Conservation (phyloP, 2,888 invertebrate genomes). For the Tethea ocularis region DNA sequence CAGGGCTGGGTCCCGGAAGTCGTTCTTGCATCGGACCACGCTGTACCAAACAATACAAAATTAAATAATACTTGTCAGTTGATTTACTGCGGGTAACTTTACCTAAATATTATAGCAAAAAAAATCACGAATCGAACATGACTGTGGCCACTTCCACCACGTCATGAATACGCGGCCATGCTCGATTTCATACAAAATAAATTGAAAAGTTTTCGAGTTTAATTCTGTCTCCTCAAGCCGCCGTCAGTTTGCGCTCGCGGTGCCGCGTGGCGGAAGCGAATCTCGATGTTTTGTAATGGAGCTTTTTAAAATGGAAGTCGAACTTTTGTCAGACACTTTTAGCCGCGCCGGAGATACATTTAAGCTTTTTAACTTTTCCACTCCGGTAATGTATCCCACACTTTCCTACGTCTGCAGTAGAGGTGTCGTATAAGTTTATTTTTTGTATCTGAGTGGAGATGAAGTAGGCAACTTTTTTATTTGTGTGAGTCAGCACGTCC, state of each 20-base stretch:
- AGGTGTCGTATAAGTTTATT: constrained; percentile 75
- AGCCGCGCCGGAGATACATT: constrained; percentile 83
- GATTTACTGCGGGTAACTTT: background rate
- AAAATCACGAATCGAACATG: constrained; percentile 10
- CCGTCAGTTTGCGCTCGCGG: constrained; percentile 69
- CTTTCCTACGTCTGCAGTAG: constrained; percentile 70
- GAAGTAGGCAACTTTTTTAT: constrained; percentile 66
- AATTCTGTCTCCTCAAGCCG: constrained; percentile 71
- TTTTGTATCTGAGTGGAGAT: constrained; percentile 46
- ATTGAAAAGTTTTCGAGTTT: constrained; percentile 78
- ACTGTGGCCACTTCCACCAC: constrained; percentile 46
- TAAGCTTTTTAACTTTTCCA: constrained; percentile 84
- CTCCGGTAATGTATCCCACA: constrained; percentile 82
- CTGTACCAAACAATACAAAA: constrained; percentile 32
- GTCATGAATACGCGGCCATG: constrained; percentile 55
- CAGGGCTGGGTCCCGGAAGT: constrained; percentile 55
- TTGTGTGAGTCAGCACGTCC: constrained; percentile 62
- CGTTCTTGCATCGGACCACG: constrained; percentile 43
- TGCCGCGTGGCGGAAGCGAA: constrained; percentile 77
- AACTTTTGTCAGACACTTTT: constrained; percentile 84
- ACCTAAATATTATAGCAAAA: background rate
- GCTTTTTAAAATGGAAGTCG: constrained; percentile 84
- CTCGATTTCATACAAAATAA: constrained; percentile 75
- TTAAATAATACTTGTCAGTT: background rate
- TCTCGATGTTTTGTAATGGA: constrained; percentile 84